A percentile compares a stretch with the other conserved stretches of the same genome.
Evolutionary conservation across 2,888 invertebrate species (phyloP).

Genomic region (Phortica magna): DNA sequence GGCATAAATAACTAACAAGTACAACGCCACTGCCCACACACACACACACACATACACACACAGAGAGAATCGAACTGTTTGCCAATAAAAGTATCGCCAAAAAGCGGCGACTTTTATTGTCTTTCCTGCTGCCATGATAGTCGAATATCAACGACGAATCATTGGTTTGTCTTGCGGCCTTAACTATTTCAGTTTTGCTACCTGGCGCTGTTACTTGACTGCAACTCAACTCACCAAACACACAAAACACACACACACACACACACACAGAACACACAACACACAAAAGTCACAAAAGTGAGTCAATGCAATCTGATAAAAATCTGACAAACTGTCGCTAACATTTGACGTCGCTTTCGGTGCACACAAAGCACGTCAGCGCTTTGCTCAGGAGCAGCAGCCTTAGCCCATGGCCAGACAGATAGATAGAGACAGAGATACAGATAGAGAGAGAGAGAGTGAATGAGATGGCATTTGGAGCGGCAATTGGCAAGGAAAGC

Average conservation of each 20-base stretch:
- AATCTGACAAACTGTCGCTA: constrained; percentile 75
- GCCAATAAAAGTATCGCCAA: background rate
- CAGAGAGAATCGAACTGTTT: constrained; percentile 23
- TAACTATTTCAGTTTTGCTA: constrained; percentile 26
- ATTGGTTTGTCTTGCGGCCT: background rate
- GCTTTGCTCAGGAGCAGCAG: background rate
- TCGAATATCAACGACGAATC: too few species aligned
- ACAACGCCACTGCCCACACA: too few species aligned
- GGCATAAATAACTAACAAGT: too few species aligned
- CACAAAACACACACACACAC: too few species aligned
- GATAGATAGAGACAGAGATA: background rate
- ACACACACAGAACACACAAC: constrained; percentile 56
- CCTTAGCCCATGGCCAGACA: background rate
- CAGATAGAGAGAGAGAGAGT: background rate
- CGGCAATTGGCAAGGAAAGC: constrained; percentile 34
- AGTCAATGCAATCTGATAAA: constrained; percentile 75
- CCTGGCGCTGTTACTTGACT: constrained; percentile 26
- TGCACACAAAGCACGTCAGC: constrained; percentile 53
- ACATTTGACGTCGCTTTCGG: constrained; percentile 65
- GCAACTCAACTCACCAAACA: constrained; percentile 64
- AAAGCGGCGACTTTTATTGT: constrained; percentile 28
- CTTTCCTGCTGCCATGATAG: background rate
- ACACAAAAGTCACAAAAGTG: constrained; percentile 57
- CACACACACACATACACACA: too few species aligned
- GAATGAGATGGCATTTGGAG: too few species aligned